Evolutionary conservation across 2,888 invertebrate species (phyloP).

Genomic region (Sussaba pulchella): DNA sequence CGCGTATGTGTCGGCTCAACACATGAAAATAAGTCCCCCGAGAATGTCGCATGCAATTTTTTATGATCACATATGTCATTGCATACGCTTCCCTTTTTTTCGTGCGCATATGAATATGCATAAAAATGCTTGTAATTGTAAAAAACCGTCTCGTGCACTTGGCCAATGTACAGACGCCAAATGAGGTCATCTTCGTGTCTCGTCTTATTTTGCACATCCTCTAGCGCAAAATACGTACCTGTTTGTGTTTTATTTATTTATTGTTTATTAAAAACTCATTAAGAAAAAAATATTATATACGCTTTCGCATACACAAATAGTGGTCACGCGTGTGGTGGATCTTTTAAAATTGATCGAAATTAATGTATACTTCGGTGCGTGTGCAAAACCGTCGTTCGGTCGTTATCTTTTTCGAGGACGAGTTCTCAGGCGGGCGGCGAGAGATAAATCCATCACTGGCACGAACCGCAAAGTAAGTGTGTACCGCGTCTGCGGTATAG

Average conservation of each 20-base stretch:
- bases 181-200: too few relatives aligned
- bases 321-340: too few relatives aligned
- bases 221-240: too few relatives aligned
- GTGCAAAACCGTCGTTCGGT: neutral
- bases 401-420: slow-evolving; percentile 23
- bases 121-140: too few relatives aligned
- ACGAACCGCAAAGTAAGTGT: slow-evolving; percentile 61
- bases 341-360: neutral
- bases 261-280: too few relatives aligned
- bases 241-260: too few relatives aligned
- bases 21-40: neutral
- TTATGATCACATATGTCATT: neutral
- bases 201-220: too few relatives aligned
- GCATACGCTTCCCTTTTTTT: neutral
- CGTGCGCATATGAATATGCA: too few relatives aligned
- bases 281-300: too few relatives aligned
- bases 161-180: too few relatives aligned
- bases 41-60: neutral
- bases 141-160: too few relatives aligned
- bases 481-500: slow-evolving; percentile 63
- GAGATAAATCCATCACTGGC: slow-evolving; percentile 29
- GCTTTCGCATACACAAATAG: too few relatives aligned
- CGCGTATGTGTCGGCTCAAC: neutral
- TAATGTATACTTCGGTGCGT: neutral
- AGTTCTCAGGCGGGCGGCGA: slow-evolving; percentile 30